A percentile compares a stretch with the other conserved stretches of the same genome.
These are phyloP conservation scores for Andrena trimmerana DNA, from an alignment of 2,888 invertebrate genomes.

Conservation along the genomic window DNA sequence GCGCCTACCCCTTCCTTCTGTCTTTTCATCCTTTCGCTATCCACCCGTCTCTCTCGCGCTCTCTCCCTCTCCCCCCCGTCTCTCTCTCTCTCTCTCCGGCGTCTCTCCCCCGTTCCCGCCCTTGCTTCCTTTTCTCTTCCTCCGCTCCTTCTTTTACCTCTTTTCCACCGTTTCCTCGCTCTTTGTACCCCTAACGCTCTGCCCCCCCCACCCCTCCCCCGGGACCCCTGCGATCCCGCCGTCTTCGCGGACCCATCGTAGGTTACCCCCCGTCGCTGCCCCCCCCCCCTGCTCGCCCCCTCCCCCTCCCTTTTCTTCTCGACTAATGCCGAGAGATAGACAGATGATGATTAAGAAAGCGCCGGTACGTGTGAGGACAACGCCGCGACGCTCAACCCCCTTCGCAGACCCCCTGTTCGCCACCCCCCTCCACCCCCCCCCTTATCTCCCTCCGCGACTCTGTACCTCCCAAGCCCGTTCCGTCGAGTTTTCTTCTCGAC, in stretches of 20 bases:
- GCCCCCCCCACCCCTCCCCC: neutral
- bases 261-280: slow-evolving; percentile 38
- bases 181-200: slow-evolving; percentile 36
- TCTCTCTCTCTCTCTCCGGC: neutral
- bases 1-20: slow-evolving; percentile 51
- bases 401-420: slow-evolving; percentile 64
- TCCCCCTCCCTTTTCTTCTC: slow-evolving; percentile 67
- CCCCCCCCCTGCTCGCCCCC: slow-evolving; percentile 39
- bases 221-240: slow-evolving; percentile 14
- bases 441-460: neutral
- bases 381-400: slow-evolving; percentile 77
- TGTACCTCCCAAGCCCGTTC: slow-evolving; percentile 9
- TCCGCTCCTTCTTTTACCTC: slow-evolving; percentile 29
- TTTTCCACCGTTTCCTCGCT: slow-evolving; percentile 48
- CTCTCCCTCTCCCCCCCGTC: slow-evolving; percentile 23
- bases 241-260: slow-evolving; percentile 37
- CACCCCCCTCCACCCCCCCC: slow-evolving; percentile 13
- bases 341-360: slow-evolving; percentile 85
- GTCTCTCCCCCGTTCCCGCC: slow-evolving; percentile 22
- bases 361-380: slow-evolving; percentile 82
- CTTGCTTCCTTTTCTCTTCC: slow-evolving; percentile 53
- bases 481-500: slow-evolving; percentile 50
- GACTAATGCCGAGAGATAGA: slow-evolving; percentile 83
- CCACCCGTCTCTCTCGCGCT: slow-evolving; percentile 9
- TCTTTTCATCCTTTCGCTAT: slow-evolving; percentile 54